A percentile compares a stretch with the other conserved stretches of the same genome.
These are phyloP conservation scores for Temnothorax unifasciatus DNA, from an alignment of 2,888 invertebrate genomes.

Conservation along the genomic window DNA sequence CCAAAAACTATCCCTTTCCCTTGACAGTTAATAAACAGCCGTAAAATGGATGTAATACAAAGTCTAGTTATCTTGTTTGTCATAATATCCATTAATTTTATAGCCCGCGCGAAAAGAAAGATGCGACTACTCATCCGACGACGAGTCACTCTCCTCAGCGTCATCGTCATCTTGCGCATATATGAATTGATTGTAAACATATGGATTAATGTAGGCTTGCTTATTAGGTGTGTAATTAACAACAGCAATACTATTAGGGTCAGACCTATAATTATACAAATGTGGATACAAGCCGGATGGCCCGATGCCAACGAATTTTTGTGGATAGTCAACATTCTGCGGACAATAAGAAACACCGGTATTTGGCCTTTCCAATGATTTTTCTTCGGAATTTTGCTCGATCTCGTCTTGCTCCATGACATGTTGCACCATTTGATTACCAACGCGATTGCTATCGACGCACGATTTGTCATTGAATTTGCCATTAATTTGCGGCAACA, in stretches of 20 bases:
- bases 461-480: constrained; percentile 62
- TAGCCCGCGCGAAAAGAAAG: constrained; percentile 64
- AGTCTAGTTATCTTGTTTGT: too few relatives aligned
- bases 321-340: constrained; percentile 61
- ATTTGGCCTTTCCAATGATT: constrained; percentile 60
- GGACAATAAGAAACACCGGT: constrained; percentile 66
- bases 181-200: constrained; percentile 80
- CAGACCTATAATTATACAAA: constrained; percentile 81
- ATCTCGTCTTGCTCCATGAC: constrained; percentile 58
- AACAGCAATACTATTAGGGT: constrained; percentile 81
- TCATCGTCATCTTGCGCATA: constrained; percentile 76
- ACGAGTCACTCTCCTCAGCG: constrained; percentile 80
- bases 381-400: constrained; percentile 66
- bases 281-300: constrained; percentile 83
- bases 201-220: constrained; percentile 81
- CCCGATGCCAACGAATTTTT: constrained; percentile 79
- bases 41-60: too few relatives aligned
- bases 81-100: constrained; percentile 58
- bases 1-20: too few relatives aligned
- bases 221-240: constrained; percentile 82
- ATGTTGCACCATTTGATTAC: constrained; percentile 57
- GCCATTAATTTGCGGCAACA: constrained; percentile 64
- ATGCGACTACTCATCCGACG: constrained; percentile 77
- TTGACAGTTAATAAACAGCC: too few relatives aligned
- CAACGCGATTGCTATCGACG: constrained; percentile 53